A percentile compares a stretch with the other conserved stretches of the same genome.
Conservation (phyloP, 2,113 vertebrate species). For the Thamnophis sirtalis region DNA sequence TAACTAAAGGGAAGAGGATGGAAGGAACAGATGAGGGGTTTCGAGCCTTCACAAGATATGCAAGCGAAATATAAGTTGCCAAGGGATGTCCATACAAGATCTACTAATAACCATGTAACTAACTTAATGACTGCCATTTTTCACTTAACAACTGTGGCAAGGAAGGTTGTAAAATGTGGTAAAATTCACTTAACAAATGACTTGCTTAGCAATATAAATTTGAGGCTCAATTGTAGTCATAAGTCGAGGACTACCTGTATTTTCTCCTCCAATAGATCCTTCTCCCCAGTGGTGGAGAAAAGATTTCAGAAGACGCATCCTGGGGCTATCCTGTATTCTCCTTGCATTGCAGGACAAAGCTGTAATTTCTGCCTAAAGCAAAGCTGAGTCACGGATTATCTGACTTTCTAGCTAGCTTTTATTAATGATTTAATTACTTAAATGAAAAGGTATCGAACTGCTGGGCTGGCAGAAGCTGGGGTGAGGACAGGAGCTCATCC, state of each 20-base stretch:
- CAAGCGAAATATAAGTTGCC: too few relatives aligned
- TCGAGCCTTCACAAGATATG: too few relatives aligned
- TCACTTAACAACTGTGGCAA: background rate
- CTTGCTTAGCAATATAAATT: background rate
- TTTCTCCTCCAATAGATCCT: background rate
- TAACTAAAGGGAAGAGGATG: too few relatives aligned
- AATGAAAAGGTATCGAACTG: background rate
- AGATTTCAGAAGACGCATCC: too few relatives aligned
- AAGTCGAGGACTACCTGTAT: background rate
- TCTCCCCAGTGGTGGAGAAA: background rate
- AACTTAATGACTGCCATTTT: background rate
- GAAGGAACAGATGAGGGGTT: too few relatives aligned
- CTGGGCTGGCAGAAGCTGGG: background rate
- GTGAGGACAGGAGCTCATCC: too few relatives aligned
- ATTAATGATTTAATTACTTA: background rate
- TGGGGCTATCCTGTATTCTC: too few relatives aligned
- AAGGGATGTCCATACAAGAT: too few relatives aligned
- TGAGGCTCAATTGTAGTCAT: background rate
- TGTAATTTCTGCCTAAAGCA: background rate
- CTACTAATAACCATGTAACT: background rate
- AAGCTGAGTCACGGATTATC: background rate
- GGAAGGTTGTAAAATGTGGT: background rate
- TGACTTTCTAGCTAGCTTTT: background rate
- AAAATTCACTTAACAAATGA: background rate
- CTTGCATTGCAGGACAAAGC: background rate